phyloP scores from a whole-genome alignment of 2,797 vertebrate genomes.

The Rhincodon typus region DNA sequence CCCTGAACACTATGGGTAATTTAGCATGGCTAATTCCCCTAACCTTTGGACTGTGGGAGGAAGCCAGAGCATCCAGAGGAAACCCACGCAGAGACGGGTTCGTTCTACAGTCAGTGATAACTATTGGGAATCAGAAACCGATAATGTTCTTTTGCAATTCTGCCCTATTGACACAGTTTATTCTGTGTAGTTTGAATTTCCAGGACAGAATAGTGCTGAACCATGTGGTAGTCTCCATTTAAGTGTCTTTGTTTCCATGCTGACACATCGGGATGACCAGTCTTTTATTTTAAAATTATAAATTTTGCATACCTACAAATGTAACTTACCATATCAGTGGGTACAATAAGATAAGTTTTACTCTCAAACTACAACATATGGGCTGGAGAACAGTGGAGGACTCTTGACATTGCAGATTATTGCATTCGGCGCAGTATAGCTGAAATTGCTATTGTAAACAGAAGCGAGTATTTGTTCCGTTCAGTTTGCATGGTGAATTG shows the following conservation, averaged over 20 bases:
- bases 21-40: too few species aligned
- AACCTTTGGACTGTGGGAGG: too few species aligned
- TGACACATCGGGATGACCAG: neutral
- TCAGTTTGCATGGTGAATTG: too few species aligned
- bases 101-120: neutral
- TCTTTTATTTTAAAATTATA: neutral
- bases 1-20: too few species aligned
- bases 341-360: neutral
- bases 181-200: neutral
- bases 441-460: too few species aligned
- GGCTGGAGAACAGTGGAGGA: neutral
- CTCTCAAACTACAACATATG: neutral
- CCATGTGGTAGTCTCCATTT: neutral
- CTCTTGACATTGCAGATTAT: neutral
- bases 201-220: neutral
- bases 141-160: neutral
- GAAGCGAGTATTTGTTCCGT: too few species aligned
- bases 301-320: neutral
- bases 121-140: neutral
- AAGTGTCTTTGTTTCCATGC: neutral
- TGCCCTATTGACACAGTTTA: neutral
- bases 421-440: too few species aligned
- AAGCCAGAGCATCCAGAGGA: too few species aligned
- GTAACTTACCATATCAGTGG: neutral
- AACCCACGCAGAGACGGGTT: too few species aligned